A percentile compares a stretch with the other conserved stretches of the same genome.
Conservation (phyloP, 2,888 invertebrate genomes). For the Disparrhopalites patrizii region DNA sequence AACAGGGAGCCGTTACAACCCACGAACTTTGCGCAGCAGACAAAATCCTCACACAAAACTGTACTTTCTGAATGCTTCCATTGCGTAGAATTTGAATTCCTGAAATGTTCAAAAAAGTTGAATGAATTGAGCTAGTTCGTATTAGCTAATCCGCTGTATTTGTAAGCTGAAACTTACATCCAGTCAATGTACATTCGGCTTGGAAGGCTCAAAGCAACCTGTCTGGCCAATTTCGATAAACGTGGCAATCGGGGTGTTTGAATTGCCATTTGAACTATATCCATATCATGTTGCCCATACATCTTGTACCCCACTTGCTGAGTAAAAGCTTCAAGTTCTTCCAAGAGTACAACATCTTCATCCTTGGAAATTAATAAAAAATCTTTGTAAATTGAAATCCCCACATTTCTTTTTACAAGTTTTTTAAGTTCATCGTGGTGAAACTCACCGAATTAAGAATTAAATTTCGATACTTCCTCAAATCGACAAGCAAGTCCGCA, state of each 20-base stretch:
- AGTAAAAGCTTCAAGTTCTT: slow-evolving; percentile 60
- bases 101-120: neutral
- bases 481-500: slow-evolving; percentile 65
- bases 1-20: slow-evolving; percentile 52
- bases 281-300: slow-evolving; percentile 60
- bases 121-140: neutral
- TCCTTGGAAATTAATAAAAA: slow-evolving; percentile 48
- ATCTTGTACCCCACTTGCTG: slow-evolving; percentile 61
- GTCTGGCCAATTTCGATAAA: slow-evolving; percentile 58
- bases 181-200: slow-evolving; percentile 62
- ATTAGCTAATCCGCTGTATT: neutral
- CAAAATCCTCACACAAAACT: slow-evolving; percentile 39
- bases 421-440: neutral
- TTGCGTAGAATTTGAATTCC: slow-evolving; percentile 36
- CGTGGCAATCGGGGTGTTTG: slow-evolving; percentile 61
- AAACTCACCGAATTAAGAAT: slow-evolving; percentile 58
- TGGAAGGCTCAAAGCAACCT: slow-evolving; percentile 56
- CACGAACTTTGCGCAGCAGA: slow-evolving; percentile 54
- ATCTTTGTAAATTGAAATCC: slow-evolving; percentile 15
- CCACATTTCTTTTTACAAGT: neutral
- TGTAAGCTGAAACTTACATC: slow-evolving; percentile 53
- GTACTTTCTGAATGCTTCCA: slow-evolving; percentile 44
- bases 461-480: slow-evolving; percentile 60
- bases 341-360: slow-evolving; percentile 54
- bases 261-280: slow-evolving; percentile 67